Conservation (phyloP, 2,797 vertebrate species). For the Spea hammondii region DNA sequence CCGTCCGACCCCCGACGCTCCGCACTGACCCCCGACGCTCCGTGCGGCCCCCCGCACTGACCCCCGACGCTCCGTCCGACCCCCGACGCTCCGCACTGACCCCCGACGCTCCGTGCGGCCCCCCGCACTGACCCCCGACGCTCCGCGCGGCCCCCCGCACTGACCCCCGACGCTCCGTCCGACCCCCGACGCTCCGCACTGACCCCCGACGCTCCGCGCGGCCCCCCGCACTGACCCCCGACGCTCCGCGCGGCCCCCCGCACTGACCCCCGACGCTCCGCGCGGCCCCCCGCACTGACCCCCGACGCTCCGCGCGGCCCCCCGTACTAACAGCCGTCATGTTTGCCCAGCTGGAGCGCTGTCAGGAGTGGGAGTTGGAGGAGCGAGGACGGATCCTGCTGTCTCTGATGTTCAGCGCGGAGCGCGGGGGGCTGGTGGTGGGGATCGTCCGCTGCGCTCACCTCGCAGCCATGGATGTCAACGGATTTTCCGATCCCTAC, state of each 20-base stretch:
- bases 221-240: background rate
- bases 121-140: background rate
- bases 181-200: background rate
- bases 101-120: background rate
- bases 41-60: background rate
- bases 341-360: slow-evolving; percentile 75
- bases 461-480: slow-evolving; percentile 89
- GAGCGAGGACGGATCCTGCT: slow-evolving; percentile 81
- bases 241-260: no score
- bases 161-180: no score
- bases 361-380: slow-evolving; percentile 77
- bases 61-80: background rate
- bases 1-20: background rate
- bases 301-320: background rate
- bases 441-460: slow-evolving; percentile 85
- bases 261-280: no score
- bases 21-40: background rate
- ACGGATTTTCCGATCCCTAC: slow-evolving; percentile 87
- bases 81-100: background rate
- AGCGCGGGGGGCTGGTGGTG: slow-evolving; percentile 73
- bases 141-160: background rate
- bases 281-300: no score
- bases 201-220: no score
- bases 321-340: background rate
- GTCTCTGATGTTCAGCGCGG: slow-evolving; percentile 72